Conservation (phyloP, 2,113 vertebrate species). For the Hyperopisus bebe region DNA sequence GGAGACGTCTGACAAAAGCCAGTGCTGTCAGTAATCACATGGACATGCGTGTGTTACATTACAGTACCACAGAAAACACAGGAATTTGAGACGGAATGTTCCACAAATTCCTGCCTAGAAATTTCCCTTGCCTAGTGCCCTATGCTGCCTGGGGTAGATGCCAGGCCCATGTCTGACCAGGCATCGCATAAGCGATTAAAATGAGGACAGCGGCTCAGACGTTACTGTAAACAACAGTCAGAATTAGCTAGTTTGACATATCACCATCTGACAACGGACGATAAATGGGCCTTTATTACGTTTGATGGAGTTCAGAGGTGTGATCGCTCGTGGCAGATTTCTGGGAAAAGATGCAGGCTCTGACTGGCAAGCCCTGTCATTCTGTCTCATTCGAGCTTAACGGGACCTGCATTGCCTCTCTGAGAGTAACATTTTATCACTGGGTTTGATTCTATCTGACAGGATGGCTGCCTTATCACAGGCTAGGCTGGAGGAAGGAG, state of each 20-base stretch:
- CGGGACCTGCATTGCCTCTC: background rate
- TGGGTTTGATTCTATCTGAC: background rate
- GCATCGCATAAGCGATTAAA: background rate
- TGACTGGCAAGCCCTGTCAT: background rate
- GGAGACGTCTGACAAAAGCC: background rate
- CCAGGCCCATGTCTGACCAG: background rate
- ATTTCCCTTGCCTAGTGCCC: background rate
- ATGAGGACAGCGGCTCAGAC: background rate
- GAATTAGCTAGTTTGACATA: background rate
- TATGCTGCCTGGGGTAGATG: background rate
- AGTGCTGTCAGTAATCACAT: background rate
- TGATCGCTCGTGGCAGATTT: background rate
- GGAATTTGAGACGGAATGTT: background rate
- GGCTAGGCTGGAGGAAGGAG: background rate
- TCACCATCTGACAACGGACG: background rate
- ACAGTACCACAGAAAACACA: background rate
- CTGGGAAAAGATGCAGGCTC: background rate
- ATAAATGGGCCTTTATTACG: background rate
- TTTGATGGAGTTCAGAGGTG: background rate
- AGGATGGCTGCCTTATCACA: background rate
- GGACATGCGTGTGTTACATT: background rate
- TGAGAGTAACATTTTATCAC: background rate
- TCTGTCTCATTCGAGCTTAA: background rate
- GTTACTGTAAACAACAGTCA: background rate
- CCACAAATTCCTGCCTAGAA: background rate